Conservation (phyloP, 2,113 vertebrate species). For the Carettochelys insculpta region DNA sequence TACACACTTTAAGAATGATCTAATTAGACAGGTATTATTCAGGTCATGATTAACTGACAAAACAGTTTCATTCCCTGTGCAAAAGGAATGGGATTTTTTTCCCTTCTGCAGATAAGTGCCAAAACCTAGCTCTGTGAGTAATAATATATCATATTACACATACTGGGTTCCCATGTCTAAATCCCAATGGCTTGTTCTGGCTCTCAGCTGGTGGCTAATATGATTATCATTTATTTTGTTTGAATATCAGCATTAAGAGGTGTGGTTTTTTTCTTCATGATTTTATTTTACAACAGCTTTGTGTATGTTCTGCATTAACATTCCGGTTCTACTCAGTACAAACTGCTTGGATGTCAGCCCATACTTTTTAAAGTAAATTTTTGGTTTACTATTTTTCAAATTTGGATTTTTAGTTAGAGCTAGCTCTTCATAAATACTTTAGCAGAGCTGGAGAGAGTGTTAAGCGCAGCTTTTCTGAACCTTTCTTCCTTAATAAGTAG, state of each 20-base stretch:
- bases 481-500: constrained; percentile 29
- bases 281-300: constrained; percentile 41
- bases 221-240: constrained; percentile 49
- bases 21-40: constrained; percentile 15
- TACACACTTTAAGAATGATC: not conserved
- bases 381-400: constrained; percentile 58
- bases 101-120: not conserved
- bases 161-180: constrained; percentile 12
- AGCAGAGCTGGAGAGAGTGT: constrained; percentile 49
- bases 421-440: constrained; percentile 61
- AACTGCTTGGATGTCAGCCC: constrained; percentile 53
- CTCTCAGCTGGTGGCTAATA: constrained; percentile 4
- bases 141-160: constrained; percentile 8
- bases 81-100: not conserved
- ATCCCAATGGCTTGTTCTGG: not conserved
- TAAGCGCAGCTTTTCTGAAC: constrained; percentile 43
- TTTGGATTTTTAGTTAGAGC: constrained; percentile 63
- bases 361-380: constrained; percentile 64
- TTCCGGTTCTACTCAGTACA: constrained; percentile 65
- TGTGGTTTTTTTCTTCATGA: constrained; percentile 10
- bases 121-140: constrained; percentile 7
- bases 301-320: constrained; percentile 54
- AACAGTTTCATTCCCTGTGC: constrained; percentile 5
- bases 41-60: not conserved
- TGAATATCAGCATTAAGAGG: constrained; percentile 41